Percentiles rank a stretch among this genome's conserved stretches.
Conservation (phyloP, 2,113 vertebrate species). For the Piliocolobus tephrosceles region DNA sequence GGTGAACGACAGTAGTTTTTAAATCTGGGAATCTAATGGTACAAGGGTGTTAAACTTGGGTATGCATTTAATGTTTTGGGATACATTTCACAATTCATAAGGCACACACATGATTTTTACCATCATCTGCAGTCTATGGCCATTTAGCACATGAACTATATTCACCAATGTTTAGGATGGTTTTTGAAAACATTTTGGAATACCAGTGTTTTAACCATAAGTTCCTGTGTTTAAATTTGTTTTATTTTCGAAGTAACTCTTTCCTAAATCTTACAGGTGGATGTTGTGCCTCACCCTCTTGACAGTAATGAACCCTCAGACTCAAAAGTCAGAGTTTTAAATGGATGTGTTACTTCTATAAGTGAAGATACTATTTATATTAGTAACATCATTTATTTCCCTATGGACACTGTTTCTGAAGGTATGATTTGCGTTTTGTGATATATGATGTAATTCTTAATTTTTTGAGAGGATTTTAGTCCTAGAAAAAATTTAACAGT, state of each 20-base stretch:
- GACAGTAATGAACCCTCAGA: conserved; percentile 78
- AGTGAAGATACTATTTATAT: conserved; percentile 85
- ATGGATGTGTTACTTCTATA: conserved; percentile 89
- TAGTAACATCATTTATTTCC: conserved; percentile 88
- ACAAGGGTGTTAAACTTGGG: background rate
- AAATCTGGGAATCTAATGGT: background rate
- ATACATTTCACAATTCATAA: background rate
- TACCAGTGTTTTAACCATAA: background rate
- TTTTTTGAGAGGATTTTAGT: background rate
- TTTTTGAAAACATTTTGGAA: background rate
- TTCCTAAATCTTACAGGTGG: conserved; percentile 81
- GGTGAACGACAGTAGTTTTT: background rate
- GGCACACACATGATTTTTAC: background rate
- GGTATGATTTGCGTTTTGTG: conserved; percentile 76
- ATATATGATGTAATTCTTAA: background rate
- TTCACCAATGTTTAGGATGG: background rate
- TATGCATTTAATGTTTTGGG: background rate
- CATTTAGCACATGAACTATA: background rate
- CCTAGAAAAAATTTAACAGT: background rate
- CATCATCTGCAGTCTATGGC: background rate
- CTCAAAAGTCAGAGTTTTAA: conserved; percentile 80
- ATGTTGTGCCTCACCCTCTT: conserved; percentile 80
- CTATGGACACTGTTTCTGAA: conserved; percentile 84
- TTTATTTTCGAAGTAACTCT: background rate
- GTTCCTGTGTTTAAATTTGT: background rate